Evolutionary conservation across 2,113 vertebrate species (phyloP), one percentile per base, ranked within the genome.

Genomic region (Tachysurus vachellii): DNA sequence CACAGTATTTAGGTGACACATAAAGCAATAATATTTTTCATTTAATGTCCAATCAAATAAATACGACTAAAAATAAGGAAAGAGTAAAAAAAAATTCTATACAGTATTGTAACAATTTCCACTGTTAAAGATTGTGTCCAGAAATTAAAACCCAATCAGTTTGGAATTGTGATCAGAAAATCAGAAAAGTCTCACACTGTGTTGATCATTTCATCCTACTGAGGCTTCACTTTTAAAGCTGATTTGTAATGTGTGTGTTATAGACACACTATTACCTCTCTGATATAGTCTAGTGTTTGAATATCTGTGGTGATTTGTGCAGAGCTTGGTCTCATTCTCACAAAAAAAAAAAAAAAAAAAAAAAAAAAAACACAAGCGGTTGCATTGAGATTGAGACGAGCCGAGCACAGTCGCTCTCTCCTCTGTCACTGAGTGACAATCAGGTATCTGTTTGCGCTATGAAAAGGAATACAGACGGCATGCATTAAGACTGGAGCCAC

Each of bases 351-450:
- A 73, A 64, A 28, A 64, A 73, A 73, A 73, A 47, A 47, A 47
- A 50, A 68, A 17, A 14, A 71, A 6, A 71, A 81, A 23, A 56
- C 85, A 87, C 61, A 75, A 73, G 28, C 53, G 68, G 81, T 68
- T 47, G 70, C 71, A 68, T 84, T 87, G 59, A 83, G 28, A 44
- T 23, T 21, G 36, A 26, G 61, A 59, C 56, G 71, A 59, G 83
- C 71, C 66, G 21, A 79, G 86, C 82, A 57, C 81, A 83, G 71
- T 80, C 61, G 28, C 28, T 86, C 81, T 66, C 68, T 82, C 68
- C 57, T 66, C 80, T 83, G 80, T 73, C 80, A 83, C 80, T 8
- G 50, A 79, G 81, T 87, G 70, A 87, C 86, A 87, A 84, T 87
- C 86, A 64, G 71, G 86, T 83, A 57, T 79, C 81, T 87, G 86